Evolutionary conservation across 2,797 vertebrate genomes (phyloP).

Genomic region (Sebastes paucispinis): DNA sequence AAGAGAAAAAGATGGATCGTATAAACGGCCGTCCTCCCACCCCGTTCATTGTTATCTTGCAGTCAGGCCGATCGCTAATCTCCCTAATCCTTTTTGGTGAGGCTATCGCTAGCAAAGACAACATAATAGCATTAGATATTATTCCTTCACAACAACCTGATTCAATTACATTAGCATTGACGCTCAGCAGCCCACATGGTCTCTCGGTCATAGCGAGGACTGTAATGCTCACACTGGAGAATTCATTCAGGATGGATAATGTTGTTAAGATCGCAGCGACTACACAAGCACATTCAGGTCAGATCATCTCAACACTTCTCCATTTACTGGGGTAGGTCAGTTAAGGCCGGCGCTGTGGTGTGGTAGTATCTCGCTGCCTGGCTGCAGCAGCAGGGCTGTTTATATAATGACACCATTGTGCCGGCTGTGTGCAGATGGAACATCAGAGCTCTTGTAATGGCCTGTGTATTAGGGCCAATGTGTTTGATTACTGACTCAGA

Average conservation of each 20-base stretch:
- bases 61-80: conserved; percentile 70
- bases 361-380: conserved; percentile 59
- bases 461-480: conserved; percentile 82
- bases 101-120: conserved; percentile 58
- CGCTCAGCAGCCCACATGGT: conserved; percentile 39
- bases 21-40: conserved; percentile 35
- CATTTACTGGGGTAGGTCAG: conserved; percentile 71
- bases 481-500: conserved; percentile 84
- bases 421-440: conserved; percentile 80
- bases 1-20: conserved; percentile 30
- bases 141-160: conserved; percentile 71
- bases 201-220: conserved; percentile 30
- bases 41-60: conserved; percentile 55
- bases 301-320: conserved; percentile 71
- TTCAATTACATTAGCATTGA: conserved; percentile 71
- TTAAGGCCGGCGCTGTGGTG: conserved; percentile 65
- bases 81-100: conserved; percentile 72
- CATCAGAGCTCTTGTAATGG: conserved; percentile 84
- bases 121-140: conserved; percentile 76
- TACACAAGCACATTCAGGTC: conserved; percentile 68
- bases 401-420: conserved; percentile 83
- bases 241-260: conserved; percentile 63
- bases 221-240: conserved; percentile 47
- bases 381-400: conserved; percentile 74
- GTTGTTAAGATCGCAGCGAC: conserved; percentile 51